Conservation (phyloP, 2,113 vertebrate genomes). For the Pelobates fuscus region DNA sequence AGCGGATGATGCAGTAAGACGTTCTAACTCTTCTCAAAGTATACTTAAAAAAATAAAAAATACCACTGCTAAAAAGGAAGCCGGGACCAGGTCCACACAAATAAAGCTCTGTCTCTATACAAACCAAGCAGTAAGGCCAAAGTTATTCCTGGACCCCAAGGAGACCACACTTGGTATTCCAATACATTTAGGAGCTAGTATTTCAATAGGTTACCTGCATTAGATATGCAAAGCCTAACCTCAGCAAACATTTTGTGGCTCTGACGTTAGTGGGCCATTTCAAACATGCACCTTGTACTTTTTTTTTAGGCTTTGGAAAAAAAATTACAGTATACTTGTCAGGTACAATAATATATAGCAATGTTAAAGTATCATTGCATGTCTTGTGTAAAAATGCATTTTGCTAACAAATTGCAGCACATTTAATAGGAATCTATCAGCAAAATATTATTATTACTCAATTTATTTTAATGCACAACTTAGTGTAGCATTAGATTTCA, state of each 20-base stretch:
- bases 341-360: neutral
- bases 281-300: conserved; percentile 25
- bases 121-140: conserved; percentile 20
- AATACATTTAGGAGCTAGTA: conserved; percentile 27
- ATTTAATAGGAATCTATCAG: neutral
- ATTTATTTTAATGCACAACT: neutral
- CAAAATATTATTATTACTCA: neutral
- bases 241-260: conserved; percentile 35
- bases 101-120: conserved; percentile 22
- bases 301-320: conserved; percentile 5
- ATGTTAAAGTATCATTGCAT: neutral
- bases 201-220: conserved; percentile 28
- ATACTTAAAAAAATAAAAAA: conserved; percentile 38
- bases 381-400: neutral
- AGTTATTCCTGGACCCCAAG: conserved; percentile 20
- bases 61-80: conserved; percentile 39
- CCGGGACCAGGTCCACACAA: conserved; percentile 1
- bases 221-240: conserved; percentile 41
- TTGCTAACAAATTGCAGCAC: neutral
- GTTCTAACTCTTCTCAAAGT: conserved; percentile 8
- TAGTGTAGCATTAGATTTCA: neutral
- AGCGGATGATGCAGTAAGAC: conserved; percentile 28
- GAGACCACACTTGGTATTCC: conserved; percentile 33
- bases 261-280: conserved; percentile 8
- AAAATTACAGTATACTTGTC: neutral